Base-by-base conservation (phyloP, 2,113 vertebrate genomes). In the Lethenteron reissneri region DNA sequence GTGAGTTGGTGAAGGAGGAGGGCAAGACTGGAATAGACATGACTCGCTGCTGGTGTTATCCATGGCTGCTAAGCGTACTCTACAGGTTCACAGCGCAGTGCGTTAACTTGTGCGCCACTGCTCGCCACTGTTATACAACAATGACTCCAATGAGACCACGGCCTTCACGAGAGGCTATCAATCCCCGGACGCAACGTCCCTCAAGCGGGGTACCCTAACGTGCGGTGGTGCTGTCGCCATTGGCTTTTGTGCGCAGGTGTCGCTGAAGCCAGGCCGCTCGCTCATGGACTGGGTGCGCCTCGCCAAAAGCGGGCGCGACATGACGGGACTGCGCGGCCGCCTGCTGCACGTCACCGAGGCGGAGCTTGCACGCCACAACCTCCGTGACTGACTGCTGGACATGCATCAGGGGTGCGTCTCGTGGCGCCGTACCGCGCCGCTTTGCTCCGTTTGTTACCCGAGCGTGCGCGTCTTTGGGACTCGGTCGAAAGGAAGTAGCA, bases 261-360 rank as follows among this genome's bases (percentile, higher is more conserved):
- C 84, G 25, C 76, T 99, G 74, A 97, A 96, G 79, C 90, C 89
- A 2, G 94, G 94, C 58, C 86, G 90, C 78, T 96, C 92, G 83
- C 84, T 99, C 15, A 95, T 99, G 91, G 91, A 99, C 82, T 99
- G 94, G 94, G 89, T 97, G 76, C 82, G 87, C 8, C 79, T 95
- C 71, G 83, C 87, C 72, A 95, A 92, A 80, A 96, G 92, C 76
- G 87, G 88, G 8, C 87, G 85, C 72, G 90, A 99, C 70, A 78
- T 97, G 76, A 86, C 89, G 0, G 92, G 94, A 58, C 77, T 92
- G 69, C 84, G 82, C 77, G 92, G 92, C n/a, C 82, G 82, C n/a
- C 75, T 92, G 21, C 80, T 87, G 56, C 88, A 92, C 25, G 90
- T 99, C 11, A 90, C 85, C 0, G 83, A 88, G 75, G 87, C 95